Base-by-base conservation (phyloP, 2,113 vertebrate genomes). In the Tragelaphus strepsiceros region DNA sequence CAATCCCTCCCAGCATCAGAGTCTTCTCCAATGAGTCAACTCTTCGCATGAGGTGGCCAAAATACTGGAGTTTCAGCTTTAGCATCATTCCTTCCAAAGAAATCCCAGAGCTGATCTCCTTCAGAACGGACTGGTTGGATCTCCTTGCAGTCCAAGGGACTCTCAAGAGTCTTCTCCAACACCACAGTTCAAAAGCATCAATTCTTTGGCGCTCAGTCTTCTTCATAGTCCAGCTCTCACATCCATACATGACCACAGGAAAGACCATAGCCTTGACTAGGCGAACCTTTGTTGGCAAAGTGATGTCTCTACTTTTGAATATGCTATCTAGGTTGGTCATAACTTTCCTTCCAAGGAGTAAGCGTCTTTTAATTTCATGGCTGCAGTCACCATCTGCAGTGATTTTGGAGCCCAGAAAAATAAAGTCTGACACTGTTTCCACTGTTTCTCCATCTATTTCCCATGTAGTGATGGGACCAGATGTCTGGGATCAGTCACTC, bases 201-300 rank as follows among this genome's bases (percentile, higher is more conserved):
- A 0, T 71, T 35, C 64, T 71, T 71, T 17, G 5, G 17, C 0
- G 0, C 1, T 35, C 17, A 21, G n/a, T 4, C 64, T 71, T 71
- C n/a, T 71, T 71, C 21, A 71, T 3, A 4, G n/a, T 71, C 64
- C 4, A 71, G 21, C n/a, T 71, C 64, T 35, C n/a, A 71, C 9
- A 71, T 71, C 64, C n/a, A 35, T 71, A 71, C 64, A 21, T 71
- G 64, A 71, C 64, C 5, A 35, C 64, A 21, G n/a, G 64, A 71
- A 71, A 64, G 35, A 71, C n/a, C 64, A 67, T 17, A 67, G 64
- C 64, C 11, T 71, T 71, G 64, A 35, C 5, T 71, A 71, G n/a
- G 21, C 19, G 5, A n/a, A 71, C 4, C 64, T 71, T 71, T 35
- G n/a, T 35, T 35, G n/a, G 9, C 64, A 21, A 21, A 71, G 9